A percentile compares a stretch with the other conserved stretches of the same genome.
These are phyloP conservation scores for Oreochromis aureus DNA, from an alignment of 2,113 vertebrate species.

Conservation along the genomic window DNA sequence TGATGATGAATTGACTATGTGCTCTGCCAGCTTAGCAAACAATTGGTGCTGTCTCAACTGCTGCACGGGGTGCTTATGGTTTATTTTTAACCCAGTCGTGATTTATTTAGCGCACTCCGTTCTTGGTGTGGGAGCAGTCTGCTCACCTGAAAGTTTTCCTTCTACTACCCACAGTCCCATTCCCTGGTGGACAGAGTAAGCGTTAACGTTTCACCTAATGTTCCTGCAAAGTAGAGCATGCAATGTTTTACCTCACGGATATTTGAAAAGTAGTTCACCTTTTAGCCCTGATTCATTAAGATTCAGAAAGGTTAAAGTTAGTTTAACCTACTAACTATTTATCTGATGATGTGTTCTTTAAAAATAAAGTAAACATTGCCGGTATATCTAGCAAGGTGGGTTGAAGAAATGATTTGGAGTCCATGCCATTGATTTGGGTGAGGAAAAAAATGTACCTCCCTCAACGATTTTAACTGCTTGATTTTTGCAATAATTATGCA, in stretches of 20 bases:
- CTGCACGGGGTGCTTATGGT: not conserved
- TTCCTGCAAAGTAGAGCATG: not conserved
- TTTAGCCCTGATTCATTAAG: not conserved
- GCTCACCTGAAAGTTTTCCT: constrained; percentile 10
- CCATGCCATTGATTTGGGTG: not conserved
- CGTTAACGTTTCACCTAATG: not conserved
- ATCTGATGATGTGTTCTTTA: not conserved
- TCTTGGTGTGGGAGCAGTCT: constrained; percentile 18
- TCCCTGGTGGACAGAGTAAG: not conserved
- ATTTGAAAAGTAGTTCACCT: not conserved
- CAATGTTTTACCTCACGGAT: not conserved
- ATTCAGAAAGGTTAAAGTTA: not conserved
- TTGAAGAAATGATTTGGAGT: not conserved
- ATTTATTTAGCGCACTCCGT: constrained; percentile 60
- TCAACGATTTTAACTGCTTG: not conserved
- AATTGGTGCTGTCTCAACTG: constrained; percentile 17
- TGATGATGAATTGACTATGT: constrained; percentile 22
- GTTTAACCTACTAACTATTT: not conserved
- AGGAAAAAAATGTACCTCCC: not conserved
- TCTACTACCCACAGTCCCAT: not conserved
- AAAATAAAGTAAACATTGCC: not conserved
- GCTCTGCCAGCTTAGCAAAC: constrained; percentile 25
- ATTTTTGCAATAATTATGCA: constrained; percentile 1
- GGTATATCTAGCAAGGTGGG: not conserved
- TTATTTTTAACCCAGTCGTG: constrained; percentile 61